Evolutionary conservation across 2,113 vertebrate genomes (phyloP).

Genomic region (Vulpes vulpes): DNA sequence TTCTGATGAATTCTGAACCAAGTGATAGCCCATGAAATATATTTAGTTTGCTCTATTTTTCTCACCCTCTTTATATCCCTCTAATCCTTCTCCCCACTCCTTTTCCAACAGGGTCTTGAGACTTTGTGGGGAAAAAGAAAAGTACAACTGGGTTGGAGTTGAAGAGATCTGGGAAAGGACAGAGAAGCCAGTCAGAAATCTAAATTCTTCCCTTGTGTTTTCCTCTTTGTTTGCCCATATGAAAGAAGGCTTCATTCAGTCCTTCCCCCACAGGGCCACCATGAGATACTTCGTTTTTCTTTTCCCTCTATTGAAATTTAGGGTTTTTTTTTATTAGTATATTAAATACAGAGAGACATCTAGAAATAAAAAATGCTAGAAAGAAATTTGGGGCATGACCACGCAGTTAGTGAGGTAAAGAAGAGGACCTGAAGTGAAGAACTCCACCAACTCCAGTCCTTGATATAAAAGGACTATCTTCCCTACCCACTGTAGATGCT

Average conservation of each 20-base stretch:
- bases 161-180: conserved; percentile 35
- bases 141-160: conserved; percentile 1
- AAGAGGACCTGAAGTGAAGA: not conserved
- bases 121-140: conserved; percentile 1
- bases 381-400: not conserved
- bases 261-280: not conserved
- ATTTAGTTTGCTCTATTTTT: not conserved
- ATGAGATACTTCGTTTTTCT: not conserved
- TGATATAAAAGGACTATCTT: not conserved
- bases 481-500: not conserved
- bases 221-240: not conserved
- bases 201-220: not conserved
- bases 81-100: rapidly evolving
- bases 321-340: not conserved
- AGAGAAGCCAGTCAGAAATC: conserved; percentile 16
- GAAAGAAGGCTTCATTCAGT: not conserved
- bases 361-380: conserved; percentile 20
- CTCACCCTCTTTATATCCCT: not conserved
- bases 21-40: conserved; percentile 22
- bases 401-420: not conserved
- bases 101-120: not conserved
- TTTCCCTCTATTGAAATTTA: not conserved
- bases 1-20: not conserved
- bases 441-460: not conserved
- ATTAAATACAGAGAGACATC: not conserved